A percentile compares a stretch with the other conserved stretches of the same genome.
phyloP scores from a whole-genome alignment of 1,140 invertebrate genomes.

The Bombus cullumanus region DNA sequence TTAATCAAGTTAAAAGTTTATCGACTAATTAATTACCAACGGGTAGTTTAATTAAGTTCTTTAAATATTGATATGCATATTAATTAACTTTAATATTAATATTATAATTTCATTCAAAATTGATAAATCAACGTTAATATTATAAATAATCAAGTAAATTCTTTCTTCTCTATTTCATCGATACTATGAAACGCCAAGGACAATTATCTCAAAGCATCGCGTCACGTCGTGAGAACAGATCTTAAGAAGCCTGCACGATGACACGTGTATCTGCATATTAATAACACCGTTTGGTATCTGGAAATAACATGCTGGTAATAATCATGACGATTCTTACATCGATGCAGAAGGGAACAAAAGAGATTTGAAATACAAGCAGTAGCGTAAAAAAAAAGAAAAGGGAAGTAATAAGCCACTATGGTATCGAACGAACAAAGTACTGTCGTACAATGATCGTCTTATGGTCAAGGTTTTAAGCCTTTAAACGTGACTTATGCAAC shows the following conservation, averaged over 20 bases:
- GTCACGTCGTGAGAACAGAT: too few relatives aligned
- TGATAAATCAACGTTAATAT: background rate
- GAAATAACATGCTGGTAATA: background rate
- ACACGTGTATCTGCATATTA: background rate
- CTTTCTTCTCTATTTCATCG: too few relatives aligned
- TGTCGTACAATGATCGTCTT: conserved; percentile 40
- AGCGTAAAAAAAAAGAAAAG: background rate
- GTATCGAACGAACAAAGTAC: background rate
- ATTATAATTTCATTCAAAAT: background rate
- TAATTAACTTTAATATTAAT: too few relatives aligned
- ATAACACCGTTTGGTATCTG: background rate
- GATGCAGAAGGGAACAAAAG: background rate
- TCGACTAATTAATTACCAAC: background rate
- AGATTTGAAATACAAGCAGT: background rate
- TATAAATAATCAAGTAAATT: background rate
- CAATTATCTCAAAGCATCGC: background rate
- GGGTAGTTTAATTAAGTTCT: too few relatives aligned
- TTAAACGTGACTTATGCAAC: conserved; percentile 35
- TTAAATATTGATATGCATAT: too few relatives aligned
- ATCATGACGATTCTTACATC: background rate
- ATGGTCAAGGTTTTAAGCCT: conserved; percentile 46
- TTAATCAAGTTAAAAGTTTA: background rate
- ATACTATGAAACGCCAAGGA: background rate
- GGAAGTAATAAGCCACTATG: background rate
- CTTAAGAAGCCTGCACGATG: background rate